phyloP scores from a whole-genome alignment of 37 sponge, comb jelly and placozoan species.

The Diacarnus erythraeanus region DNA sequence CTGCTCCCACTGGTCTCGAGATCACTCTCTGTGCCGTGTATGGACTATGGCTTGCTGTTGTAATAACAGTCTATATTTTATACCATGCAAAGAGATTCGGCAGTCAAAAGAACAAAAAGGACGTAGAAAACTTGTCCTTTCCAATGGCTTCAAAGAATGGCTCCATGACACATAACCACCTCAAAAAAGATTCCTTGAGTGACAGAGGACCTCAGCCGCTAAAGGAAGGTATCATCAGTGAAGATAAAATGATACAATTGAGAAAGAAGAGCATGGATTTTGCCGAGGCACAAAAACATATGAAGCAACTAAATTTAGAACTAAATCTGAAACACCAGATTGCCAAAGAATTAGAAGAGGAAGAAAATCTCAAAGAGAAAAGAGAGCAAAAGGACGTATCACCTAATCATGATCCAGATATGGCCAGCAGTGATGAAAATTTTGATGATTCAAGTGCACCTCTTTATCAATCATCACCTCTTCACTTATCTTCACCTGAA shows the following conservation, averaged over 20 bases:
- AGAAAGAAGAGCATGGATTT: slow-evolving; percentile 59
- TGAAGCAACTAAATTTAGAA: slow-evolving; percentile 22
- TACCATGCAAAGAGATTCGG: slow-evolving; percentile 5
- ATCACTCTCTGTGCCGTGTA: slow-evolving; percentile 26
- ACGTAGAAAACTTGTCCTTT: neutral
- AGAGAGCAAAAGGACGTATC: neutral
- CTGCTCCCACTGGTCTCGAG: neutral
- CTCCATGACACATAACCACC: neutral
- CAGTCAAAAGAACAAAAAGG: neutral
- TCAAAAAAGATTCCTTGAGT: neutral
- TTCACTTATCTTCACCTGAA: slow-evolving; percentile 5
- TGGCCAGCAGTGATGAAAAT: neutral
- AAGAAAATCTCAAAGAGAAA: neutral
- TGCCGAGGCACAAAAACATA: slow-evolving; percentile 8
- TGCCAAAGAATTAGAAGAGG: neutral
- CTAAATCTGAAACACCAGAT: slow-evolving; percentile 7
- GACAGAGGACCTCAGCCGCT: slow-evolving; percentile 23
- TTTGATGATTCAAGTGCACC: slow-evolving; percentile 1
- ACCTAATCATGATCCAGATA: slow-evolving; percentile 20
- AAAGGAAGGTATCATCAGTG: slow-evolving; percentile 29
- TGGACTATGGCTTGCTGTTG: slow-evolving; percentile 32
- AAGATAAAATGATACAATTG: slow-evolving; percentile 43
- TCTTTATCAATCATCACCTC: neutral
- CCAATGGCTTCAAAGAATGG: neutral
- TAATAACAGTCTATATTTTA: slow-evolving; percentile 29